Evolutionary conservation across 2,113 vertebrate genomes (phyloP).

Genomic region (Machaerirhynchus nigripectus): DNA sequence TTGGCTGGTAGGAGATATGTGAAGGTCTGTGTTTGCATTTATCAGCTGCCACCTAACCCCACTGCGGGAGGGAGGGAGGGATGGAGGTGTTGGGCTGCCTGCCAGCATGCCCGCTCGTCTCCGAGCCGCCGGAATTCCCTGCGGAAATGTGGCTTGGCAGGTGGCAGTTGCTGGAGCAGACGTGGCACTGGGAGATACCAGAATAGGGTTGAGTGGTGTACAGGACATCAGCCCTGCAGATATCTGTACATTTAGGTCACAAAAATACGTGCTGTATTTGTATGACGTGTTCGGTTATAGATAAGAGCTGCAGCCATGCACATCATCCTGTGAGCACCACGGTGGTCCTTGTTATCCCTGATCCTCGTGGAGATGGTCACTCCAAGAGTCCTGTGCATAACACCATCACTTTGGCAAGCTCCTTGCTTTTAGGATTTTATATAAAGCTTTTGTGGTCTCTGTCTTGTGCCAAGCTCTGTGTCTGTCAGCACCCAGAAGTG

Average conservation of each 20-base stretch:
- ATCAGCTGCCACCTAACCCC: not conserved
- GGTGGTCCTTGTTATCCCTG: not conserved
- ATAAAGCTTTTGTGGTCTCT: not conserved
- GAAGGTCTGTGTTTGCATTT: not conserved
- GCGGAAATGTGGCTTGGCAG: not conserved
- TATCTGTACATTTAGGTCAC: not conserved
- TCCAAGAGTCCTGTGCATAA: not conserved
- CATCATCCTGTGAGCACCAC: fast-evolving
- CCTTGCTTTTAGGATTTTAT: not conserved
- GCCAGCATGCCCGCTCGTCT: not conserved
- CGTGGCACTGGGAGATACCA: not conserved
- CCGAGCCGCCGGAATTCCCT: not conserved
- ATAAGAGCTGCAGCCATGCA: not conserved
- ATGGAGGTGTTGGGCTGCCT: not conserved
- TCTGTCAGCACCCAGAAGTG: not conserved
- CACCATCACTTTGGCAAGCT: fast-evolving
- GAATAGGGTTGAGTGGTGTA: not conserved
- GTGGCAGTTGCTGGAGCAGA: not conserved
- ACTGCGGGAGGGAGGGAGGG: not conserved
- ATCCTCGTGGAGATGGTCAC: not conserved
- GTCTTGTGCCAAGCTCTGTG: not conserved
- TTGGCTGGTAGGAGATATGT: not conserved
- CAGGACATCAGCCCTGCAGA: not conserved
- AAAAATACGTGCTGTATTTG: not conserved
- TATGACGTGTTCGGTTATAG: not conserved